Conservation (phyloP, 2,888 invertebrate species). For the Drosophila borealis region DNA sequence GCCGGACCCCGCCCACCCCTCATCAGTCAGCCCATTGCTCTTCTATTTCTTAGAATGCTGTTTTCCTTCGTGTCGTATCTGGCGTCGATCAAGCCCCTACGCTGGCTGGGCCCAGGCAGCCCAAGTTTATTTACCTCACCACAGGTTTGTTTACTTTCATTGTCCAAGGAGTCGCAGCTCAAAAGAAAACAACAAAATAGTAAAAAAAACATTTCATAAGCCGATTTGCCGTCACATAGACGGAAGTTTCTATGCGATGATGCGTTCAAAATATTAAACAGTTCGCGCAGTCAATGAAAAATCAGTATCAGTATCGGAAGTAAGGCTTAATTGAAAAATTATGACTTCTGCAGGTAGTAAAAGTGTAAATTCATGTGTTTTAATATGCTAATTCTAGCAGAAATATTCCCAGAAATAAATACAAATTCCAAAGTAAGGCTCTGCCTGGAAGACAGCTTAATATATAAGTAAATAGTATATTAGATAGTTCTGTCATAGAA, state of each 20-base stretch:
- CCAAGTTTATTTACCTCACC: constrained; percentile 70
- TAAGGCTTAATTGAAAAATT: constrained; percentile 45
- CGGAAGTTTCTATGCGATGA: constrained; percentile 69
- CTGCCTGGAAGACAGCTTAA: too few species aligned
- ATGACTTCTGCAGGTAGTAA: constrained; percentile 22
- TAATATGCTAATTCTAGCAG: constrained; percentile 52
- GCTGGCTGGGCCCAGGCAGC: constrained; percentile 1
- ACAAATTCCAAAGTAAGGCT: background rate
- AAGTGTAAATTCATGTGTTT: constrained; percentile 43
- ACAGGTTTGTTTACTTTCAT: constrained; percentile 55
- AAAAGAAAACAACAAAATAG: constrained; percentile 19
- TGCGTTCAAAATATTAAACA: constrained; percentile 66
- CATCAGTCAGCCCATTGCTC: constrained; percentile 1
- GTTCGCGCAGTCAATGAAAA: constrained; percentile 8
- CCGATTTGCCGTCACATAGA: constrained; percentile 55
- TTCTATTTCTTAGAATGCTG: constrained; percentile 71
- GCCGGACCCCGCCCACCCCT: background rate
- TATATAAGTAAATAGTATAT: too few species aligned
- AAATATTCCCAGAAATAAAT: background rate
- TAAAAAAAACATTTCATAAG: constrained; percentile 55
- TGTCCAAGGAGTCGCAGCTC: constrained; percentile 14
- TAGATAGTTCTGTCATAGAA: too few species aligned
- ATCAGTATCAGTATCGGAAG: constrained; percentile 33
- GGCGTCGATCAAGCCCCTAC: constrained; percentile 57
- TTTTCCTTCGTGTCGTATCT: constrained; percentile 61